phyloP scores from a whole-genome alignment of 2,113 vertebrate genomes.

The Eurypyga helias region DNA sequence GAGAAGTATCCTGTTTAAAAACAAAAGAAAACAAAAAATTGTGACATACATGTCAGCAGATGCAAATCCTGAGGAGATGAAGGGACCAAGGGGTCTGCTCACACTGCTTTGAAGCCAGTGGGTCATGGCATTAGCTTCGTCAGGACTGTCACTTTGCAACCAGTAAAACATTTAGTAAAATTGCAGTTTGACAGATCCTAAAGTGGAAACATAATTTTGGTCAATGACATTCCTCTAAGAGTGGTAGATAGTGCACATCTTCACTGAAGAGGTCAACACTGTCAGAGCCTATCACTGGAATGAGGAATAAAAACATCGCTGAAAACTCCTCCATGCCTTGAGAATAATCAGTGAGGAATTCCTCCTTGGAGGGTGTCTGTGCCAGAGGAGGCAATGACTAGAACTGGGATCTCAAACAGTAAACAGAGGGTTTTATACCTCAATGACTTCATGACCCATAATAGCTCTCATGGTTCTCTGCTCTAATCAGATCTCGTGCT shows the following conservation, averaged over 20 bases:
- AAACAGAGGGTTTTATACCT: background rate
- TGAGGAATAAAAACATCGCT: background rate
- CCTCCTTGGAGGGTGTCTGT: background rate
- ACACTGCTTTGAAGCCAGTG: background rate
- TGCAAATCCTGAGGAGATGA: background rate
- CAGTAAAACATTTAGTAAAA: constrained; percentile 5
- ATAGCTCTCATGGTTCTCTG: background rate
- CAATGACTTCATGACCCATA: background rate
- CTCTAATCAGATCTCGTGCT: background rate
- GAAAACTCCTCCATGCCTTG: background rate
- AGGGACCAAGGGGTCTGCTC: background rate
- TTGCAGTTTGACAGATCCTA: background rate
- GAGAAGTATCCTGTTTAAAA: background rate
- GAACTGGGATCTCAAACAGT: background rate
- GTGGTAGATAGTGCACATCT: background rate
- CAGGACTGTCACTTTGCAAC: background rate
- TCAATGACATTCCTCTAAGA: background rate
- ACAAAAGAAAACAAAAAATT: background rate
- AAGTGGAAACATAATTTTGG: background rate
- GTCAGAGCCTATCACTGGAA: background rate
- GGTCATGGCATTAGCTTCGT: background rate
- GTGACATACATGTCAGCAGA: background rate
- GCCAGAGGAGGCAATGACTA: background rate
- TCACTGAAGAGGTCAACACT: background rate
- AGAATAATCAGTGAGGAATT: background rate